A percentile compares a stretch with the other conserved stretches of the same genome.
These are phyloP conservation scores for Sardina pilchardus DNA, from an alignment of 2,113 vertebrate genomes.

Conservation along the genomic window DNA sequence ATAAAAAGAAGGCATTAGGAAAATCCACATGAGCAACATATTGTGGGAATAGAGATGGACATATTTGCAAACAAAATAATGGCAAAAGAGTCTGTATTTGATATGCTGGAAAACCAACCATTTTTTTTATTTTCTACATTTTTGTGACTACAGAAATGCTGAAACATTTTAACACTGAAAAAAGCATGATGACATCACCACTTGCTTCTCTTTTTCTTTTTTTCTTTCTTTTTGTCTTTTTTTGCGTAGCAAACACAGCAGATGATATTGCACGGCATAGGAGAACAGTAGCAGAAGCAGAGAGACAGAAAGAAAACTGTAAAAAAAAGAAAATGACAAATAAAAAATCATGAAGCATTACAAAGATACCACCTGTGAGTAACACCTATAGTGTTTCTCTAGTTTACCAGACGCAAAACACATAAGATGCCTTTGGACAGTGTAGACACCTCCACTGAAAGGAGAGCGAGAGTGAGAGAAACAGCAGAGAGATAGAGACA, in stretches of 20 bases:
- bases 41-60: background rate
- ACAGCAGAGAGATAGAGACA: slow-evolving; percentile 59
- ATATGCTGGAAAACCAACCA: slow-evolving; percentile 96
- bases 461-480: slow-evolving; percentile 65
- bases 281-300: slow-evolving; percentile 88
- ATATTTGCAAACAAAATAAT: background rate
- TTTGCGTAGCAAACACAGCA: slow-evolving; percentile 97
- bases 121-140: slow-evolving; percentile 99
- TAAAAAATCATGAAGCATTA: slow-evolving; percentile 78
- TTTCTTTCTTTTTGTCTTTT: slow-evolving; percentile 72
- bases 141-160: slow-evolving; percentile 97
- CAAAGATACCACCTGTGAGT: slow-evolving; percentile 81
- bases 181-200: slow-evolving; percentile 95
- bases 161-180: slow-evolving; percentile 98
- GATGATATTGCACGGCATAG: slow-evolving; percentile 97
- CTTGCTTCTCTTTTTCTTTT: slow-evolving; percentile 78
- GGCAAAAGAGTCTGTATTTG: slow-evolving; percentile 69
- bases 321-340: slow-evolving; percentile 65
- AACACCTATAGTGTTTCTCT: slow-evolving; percentile 77
- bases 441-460: slow-evolving; percentile 55
- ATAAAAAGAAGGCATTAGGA: background rate
- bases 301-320: slow-evolving; percentile 57
- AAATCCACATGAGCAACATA: background rate
- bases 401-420: slow-evolving; percentile 72
- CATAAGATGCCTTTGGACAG: slow-evolving; percentile 76